Percentiles rank a stretch among this genome's conserved stretches.
Conservation (phyloP, 2,888 invertebrate genomes). For the Chrysotoxum bicinctum region DNA sequence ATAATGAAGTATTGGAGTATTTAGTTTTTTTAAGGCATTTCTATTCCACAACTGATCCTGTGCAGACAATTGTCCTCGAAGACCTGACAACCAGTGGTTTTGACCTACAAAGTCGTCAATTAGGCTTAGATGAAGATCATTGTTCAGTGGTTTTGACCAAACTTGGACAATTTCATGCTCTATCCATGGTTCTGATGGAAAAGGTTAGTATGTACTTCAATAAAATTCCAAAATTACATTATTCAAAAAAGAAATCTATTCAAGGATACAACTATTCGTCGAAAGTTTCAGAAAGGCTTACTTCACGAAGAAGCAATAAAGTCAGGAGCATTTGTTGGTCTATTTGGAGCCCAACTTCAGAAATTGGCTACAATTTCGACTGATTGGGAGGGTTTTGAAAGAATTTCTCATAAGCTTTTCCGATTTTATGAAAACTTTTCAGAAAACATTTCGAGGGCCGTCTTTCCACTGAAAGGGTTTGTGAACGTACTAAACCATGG, state of each 20-base stretch:
- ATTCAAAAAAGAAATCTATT: neutral
- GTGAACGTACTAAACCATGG: conserved; percentile 83
- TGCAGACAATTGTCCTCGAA: conserved; percentile 79
- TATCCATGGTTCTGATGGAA: conserved; percentile 82
- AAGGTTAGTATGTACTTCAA: conserved; percentile 77
- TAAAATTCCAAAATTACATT: neutral
- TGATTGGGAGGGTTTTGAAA: conserved; percentile 75
- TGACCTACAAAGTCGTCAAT: conserved; percentile 82
- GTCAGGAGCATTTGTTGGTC: conserved; percentile 76
- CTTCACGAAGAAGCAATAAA: conserved; percentile 78
- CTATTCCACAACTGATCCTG: conserved; percentile 77
- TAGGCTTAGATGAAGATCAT: conserved; percentile 83
- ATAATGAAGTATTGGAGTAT: neutral
- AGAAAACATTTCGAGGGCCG: conserved; percentile 76
- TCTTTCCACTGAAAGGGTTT: conserved; percentile 77
- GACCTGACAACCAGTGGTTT: conserved; percentile 82
- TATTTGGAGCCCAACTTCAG: conserved; percentile 78
- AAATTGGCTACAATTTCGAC: conserved; percentile 76
- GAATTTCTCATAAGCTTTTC: conserved; percentile 76
- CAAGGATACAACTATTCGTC: conserved; percentile 68
- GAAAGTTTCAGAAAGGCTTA: conserved; percentile 75
- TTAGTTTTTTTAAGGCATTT: conserved; percentile 75
- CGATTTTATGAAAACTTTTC: conserved; percentile 78
- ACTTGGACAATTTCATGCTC: conserved; percentile 83
- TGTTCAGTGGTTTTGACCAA: conserved; percentile 82